Evolutionary conservation across 2,797 vertebrate genomes (phyloP).

Genomic region (Holocentrus rufus): DNA sequence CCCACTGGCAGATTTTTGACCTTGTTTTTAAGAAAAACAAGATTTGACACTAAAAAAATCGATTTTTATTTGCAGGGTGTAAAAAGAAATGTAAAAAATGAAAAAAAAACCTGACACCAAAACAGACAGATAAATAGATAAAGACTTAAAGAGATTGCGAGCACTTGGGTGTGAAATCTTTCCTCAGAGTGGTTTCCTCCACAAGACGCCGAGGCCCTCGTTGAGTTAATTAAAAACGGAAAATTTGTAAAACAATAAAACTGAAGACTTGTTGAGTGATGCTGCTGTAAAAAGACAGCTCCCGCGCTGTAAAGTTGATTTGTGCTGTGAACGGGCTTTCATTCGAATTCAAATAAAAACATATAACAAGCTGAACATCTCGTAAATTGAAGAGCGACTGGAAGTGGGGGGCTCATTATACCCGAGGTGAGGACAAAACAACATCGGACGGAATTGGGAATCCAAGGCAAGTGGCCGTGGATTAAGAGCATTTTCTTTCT

Average conservation of each 20-base stretch:
- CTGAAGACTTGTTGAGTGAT: slow-evolving; percentile 11
- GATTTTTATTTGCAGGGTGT: too few relatives aligned
- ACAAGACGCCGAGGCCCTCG: slow-evolving; percentile 64
- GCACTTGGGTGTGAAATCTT: slow-evolving; percentile 41
- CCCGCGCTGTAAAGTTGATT: slow-evolving; percentile 66
- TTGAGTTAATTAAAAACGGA: slow-evolving; percentile 72
- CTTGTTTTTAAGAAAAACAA: too few relatives aligned
- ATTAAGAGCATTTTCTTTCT: background rate
- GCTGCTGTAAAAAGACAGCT: slow-evolving; percentile 50
- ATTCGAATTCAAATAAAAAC: slow-evolving; percentile 67
- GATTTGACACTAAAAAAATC: too few relatives aligned
- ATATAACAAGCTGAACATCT: slow-evolving; percentile 56
- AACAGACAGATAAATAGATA: background rate
- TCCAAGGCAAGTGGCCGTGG: slow-evolving; percentile 24
- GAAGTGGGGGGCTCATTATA: slow-evolving; percentile 39
- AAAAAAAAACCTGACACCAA: too few relatives aligned
- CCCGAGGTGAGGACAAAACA: slow-evolving; percentile 39
- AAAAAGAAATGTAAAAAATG: too few relatives aligned
- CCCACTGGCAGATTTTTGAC: too few relatives aligned
- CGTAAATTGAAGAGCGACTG: slow-evolving; percentile 57
- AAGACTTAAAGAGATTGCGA: slow-evolving; percentile 5
- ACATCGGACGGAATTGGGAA: slow-evolving; percentile 25
- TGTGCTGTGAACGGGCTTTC: slow-evolving; percentile 54
- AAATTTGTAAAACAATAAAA: slow-evolving; percentile 64
- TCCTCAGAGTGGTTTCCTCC: slow-evolving; percentile 61